A percentile compares a stretch with the other conserved stretches of the same genome.
Conservation (phyloP, 2,113 vertebrate genomes). For the Hippolais icterina region DNA sequence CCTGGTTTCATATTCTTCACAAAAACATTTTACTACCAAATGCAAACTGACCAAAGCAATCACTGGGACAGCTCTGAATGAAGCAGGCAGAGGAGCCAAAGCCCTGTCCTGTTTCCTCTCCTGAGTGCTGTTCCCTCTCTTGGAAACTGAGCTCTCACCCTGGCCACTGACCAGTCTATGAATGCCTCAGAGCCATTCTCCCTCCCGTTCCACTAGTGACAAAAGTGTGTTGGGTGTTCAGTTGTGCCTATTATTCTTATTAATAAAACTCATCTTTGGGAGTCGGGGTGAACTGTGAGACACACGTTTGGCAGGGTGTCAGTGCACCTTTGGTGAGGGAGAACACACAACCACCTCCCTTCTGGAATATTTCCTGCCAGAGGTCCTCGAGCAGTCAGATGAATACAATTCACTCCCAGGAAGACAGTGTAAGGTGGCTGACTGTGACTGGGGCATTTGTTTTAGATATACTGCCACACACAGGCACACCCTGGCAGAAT, state of each 20-base stretch:
- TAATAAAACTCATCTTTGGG: neutral
- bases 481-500: neutral
- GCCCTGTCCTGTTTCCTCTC: neutral
- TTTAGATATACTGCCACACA: neutral
- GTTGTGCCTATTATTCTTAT: fast-evolving
- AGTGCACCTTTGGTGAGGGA: fast-evolving
- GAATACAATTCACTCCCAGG: neutral
- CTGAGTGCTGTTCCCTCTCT: neutral
- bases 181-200: neutral
- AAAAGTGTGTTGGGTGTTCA: neutral
- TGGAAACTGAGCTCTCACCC: neutral
- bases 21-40: neutral
- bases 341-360: neutral
- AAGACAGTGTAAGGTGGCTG: neutral
- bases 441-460: neutral
- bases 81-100: neutral
- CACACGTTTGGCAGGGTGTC: neutral
- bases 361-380: neutral
- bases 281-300: neutral
- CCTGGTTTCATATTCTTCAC: neutral
- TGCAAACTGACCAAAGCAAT: neutral
- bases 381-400: neutral
- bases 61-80: neutral
- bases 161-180: neutral
- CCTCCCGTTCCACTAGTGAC: neutral